phyloP scores from a whole-genome alignment of 2,888 invertebrate species.

The Tiliacea citrago region DNA sequence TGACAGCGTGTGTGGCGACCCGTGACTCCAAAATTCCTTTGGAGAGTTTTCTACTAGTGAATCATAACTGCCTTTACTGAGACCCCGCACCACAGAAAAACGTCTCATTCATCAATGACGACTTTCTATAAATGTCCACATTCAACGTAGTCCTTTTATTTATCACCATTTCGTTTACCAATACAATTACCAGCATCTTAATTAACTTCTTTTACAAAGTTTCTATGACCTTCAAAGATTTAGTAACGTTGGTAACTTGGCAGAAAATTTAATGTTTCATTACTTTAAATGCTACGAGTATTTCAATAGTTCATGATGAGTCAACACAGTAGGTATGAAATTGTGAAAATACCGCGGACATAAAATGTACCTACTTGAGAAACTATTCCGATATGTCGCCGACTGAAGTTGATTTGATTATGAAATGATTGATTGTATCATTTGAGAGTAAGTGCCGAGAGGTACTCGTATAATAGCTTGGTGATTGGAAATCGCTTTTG shows the following conservation, averaged over 20 bases:
- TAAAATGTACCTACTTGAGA: constrained; percentile 59
- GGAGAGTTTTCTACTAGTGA: constrained; percentile 7
- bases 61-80: not conserved
- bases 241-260: constrained; percentile 67
- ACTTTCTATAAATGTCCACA: constrained; percentile 39
- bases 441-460: constrained; percentile 17
- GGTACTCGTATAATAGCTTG: not conserved
- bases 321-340: constrained; percentile 75
- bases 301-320: constrained; percentile 65
- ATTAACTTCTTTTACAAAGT: constrained; percentile 50
- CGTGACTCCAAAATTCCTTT: constrained; percentile 41
- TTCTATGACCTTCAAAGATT: constrained; percentile 70
- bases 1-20: constrained; percentile 33
- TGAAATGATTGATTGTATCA: constrained; percentile 36
- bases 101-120: constrained; percentile 14
- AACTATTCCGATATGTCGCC: constrained; percentile 48
- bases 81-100: not conserved
- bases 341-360: constrained; percentile 67
- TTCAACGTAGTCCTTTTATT: constrained; percentile 32
- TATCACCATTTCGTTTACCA: constrained; percentile 38
- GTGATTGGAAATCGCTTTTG: not conserved
- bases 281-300: constrained; percentile 62
- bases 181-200: constrained; percentile 45
- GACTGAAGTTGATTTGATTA: constrained; percentile 36
- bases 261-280: constrained; percentile 72